phyloP scores from a whole-genome alignment of 2,797 vertebrate species.

The Eurystomus glaucurus region DNA sequence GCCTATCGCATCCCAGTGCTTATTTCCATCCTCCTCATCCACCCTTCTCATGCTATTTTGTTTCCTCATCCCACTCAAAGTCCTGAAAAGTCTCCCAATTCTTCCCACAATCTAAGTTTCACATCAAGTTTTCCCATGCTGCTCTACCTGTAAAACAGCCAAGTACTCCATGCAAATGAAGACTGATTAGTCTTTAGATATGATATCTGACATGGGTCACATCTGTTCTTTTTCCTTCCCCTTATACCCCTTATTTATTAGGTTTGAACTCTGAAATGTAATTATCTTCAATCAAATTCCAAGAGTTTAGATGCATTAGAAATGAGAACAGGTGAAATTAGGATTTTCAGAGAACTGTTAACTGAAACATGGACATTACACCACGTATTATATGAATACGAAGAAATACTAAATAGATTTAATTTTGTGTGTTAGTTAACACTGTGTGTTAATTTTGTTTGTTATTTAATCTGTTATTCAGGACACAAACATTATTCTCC shows the following conservation, averaged over 20 bases:
- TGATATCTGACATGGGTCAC: background rate
- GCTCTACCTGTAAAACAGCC: background rate
- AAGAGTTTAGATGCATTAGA: background rate
- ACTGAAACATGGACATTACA: background rate
- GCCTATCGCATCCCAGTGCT: background rate
- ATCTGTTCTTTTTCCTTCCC: background rate
- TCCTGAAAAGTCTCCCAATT: background rate
- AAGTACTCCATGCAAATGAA: background rate
- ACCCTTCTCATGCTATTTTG: background rate
- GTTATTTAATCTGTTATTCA: background rate
- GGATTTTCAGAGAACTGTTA: background rate
- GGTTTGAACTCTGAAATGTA: background rate
- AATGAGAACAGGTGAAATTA: background rate
- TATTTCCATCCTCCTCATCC: background rate
- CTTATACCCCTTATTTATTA: background rate
- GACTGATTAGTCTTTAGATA: background rate
- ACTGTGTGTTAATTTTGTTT: background rate
- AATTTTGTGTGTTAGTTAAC: background rate
- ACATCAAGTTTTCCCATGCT: background rate
- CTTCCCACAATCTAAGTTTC: background rate
- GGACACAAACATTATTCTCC: background rate
- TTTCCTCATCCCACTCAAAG: background rate
- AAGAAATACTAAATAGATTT: background rate
- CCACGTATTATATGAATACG: background rate
- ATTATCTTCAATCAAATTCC: background rate